Percentiles rank a stretch among this genome's conserved stretches.
Evolutionary conservation across 2,888 invertebrate species (phyloP).

Genomic region (Ischnura elegans): DNA sequence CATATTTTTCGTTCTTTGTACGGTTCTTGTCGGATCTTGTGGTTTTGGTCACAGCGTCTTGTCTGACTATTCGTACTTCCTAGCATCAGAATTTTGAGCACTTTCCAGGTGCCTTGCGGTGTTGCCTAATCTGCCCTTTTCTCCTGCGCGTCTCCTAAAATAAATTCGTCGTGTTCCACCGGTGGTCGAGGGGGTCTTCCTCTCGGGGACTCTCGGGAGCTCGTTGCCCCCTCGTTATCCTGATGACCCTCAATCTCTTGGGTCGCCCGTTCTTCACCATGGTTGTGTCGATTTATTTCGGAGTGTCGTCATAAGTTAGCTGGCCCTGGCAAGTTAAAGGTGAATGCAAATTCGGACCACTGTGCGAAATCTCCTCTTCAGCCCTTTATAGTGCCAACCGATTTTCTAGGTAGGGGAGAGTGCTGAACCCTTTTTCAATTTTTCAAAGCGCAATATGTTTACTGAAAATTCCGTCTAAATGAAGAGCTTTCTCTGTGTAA

Average conservation of each 20-base stretch:
- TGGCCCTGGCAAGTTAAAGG: not conserved
- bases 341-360: not conserved
- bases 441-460: too few relatives aligned
- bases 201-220: not conserved
- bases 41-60: too few relatives aligned
- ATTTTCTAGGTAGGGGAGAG: not conserved
- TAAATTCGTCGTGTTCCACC: not conserved
- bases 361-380: not conserved
- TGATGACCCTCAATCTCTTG: not conserved
- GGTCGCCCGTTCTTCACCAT: not conserved
- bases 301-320: not conserved
- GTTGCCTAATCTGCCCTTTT: too few relatives aligned
- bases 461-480: too few relatives aligned
- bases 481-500: too few relatives aligned
- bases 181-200: not conserved
- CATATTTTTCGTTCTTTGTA: too few relatives aligned
- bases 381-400: not conserved
- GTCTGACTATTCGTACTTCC: too few relatives aligned
- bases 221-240: not conserved
- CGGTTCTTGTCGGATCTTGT: too few relatives aligned
- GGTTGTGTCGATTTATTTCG: not conserved
- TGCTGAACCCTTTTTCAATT: too few relatives aligned
- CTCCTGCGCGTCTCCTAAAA: not conserved
- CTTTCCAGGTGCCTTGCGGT: too few relatives aligned
- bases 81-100: too few relatives aligned